phyloP scores from a whole-genome alignment of 2,113 vertebrate species.

The Chiloscyllium plagiosum region DNA sequence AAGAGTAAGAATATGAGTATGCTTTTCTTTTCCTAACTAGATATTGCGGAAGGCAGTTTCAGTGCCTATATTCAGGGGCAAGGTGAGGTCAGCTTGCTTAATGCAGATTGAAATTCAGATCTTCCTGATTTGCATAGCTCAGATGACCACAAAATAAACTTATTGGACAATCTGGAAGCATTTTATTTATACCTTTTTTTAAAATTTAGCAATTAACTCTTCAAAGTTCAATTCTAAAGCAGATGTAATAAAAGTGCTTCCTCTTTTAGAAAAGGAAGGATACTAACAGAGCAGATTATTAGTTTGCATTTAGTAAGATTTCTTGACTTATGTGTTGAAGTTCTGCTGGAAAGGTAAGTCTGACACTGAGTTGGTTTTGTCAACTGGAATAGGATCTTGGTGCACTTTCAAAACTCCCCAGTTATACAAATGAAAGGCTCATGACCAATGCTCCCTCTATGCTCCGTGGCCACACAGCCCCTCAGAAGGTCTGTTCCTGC shows the following conservation, averaged over 20 bases:
- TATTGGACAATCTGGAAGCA: not conserved
- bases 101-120: not conserved
- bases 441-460: no score
- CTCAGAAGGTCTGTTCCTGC: no score
- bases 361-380: no score
- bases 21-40: not conserved
- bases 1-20: not conserved
- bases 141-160: not conserved
- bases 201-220: not conserved
- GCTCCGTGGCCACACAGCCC: no score
- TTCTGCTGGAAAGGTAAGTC: no score
- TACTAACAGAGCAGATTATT: not conserved
- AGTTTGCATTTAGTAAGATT: not conserved
- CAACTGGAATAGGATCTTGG: no score
- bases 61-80: not conserved
- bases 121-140: not conserved
- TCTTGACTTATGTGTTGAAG: not conserved
- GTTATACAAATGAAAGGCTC: no score
- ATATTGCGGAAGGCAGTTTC: not conserved
- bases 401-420: no score
- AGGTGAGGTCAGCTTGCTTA: not conserved
- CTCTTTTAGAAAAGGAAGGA: not conserved
- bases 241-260: not conserved
- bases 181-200: not conserved
- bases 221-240: not conserved